Base-by-base conservation (phyloP, 2,113 vertebrate species). In the Saguinus imperator region DNA sequence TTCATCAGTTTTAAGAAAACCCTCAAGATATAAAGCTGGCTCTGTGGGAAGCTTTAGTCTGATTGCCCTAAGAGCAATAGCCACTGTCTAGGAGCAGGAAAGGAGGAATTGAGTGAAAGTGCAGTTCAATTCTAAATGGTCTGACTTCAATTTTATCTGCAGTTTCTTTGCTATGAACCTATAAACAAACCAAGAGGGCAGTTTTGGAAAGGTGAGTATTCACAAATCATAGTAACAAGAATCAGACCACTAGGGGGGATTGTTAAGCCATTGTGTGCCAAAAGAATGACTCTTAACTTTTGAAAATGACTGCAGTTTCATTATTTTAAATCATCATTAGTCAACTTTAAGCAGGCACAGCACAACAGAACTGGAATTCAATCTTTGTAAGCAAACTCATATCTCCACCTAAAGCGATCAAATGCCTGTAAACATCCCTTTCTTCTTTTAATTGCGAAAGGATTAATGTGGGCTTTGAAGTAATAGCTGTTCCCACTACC, bases 191-290 rank as follows among this genome's bases (percentile, higher is more conserved):
- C 43, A 37, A 82, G 13, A 4, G 0, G 68, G 43, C 52, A 23
- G 57, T 84, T 92, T 84, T 48, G 84, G 76, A 87, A 93, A 80
- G 73, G 61, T 79, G 16, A 35, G 57, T 87, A 32, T 87, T 86
- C 73, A 4, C 73, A 79, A 97, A 94, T 64, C 87, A 66, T 68
- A 11, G 68, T 5, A 75, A 70, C n/a, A 64, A 93, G 91, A 91
- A 97, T 92, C 52, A 94, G 80, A 80, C 97, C 89, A 94, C 98
- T 97, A 98, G 97, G 96, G 96, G 98, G 98, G 80, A 97, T 98
- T 80, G 97, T 93, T 79, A 97, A 96, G 91, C 98, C 95, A 82
- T 96, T 90, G 80, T 95, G 92, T 88, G 43, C 21, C 48, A 82
- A 85, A 82, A 95, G 84, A 96, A 87, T 94, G 96, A 95, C 94